Percentiles rank a stretch among this genome's conserved stretches.
These are phyloP conservation scores for Toxonevra muliebris DNA, from an alignment of 2,888 invertebrate species.

Conservation along the genomic window DNA sequence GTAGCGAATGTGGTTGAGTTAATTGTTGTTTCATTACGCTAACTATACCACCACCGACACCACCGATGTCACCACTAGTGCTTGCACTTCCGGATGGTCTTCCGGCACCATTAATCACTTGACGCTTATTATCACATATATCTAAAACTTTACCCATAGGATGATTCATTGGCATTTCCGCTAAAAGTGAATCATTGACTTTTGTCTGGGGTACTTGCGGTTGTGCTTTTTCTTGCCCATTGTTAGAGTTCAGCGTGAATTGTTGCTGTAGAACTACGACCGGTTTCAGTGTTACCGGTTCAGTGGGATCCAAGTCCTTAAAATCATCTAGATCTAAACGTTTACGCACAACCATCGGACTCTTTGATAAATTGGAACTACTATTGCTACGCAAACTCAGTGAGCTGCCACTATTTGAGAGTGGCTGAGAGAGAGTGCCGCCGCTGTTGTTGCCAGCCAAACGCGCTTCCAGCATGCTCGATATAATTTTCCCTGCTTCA, in stretches of 20 bases:
- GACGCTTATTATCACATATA: slow-evolving; percentile 54
- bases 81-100: too few species aligned
- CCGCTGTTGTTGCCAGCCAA: slow-evolving; percentile 44
- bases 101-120: background rate
- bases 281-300: slow-evolving; percentile 54
- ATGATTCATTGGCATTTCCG: slow-evolving; percentile 52
- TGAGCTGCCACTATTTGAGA: slow-evolving; percentile 48
- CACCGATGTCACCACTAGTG: too few species aligned
- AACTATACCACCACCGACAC: background rate
- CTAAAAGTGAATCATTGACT: slow-evolving; percentile 39
- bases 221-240: slow-evolving; percentile 8
- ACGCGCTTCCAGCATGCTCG: slow-evolving; percentile 63
- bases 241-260: slow-evolving; percentile 30
- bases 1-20: slow-evolving; percentile 16
- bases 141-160: slow-evolving; percentile 61
- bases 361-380: slow-evolving; percentile 52
- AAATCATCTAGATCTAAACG: slow-evolving; percentile 61
- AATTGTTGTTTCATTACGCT: background rate
- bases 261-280: slow-evolving; percentile 48
- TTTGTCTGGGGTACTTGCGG: slow-evolving; percentile 29
- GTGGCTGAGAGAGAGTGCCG: slow-evolving; percentile 39
- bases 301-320: slow-evolving; percentile 57
- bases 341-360: slow-evolving; percentile 59
- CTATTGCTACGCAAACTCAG: slow-evolving; percentile 54
- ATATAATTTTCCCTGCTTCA: slow-evolving; percentile 63